Base-by-base conservation (phyloP, 1,140 invertebrate species). In the Lutraria rhynchaena region DNA sequence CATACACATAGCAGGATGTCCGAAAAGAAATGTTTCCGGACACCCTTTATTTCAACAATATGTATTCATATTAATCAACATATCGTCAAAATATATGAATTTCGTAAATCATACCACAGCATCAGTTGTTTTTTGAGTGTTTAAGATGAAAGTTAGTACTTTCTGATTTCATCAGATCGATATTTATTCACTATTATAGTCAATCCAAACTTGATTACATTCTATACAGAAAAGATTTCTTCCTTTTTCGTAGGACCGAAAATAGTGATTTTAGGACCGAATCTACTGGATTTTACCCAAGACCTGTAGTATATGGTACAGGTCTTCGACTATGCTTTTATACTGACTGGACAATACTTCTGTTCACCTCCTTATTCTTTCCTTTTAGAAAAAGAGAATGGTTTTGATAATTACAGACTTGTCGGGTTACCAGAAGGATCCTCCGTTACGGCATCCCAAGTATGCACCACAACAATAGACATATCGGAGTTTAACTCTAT, bases 401-500 rank as follows among this genome's bases (percentile, higher is more conserved):
- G 69, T 71, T 71, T 71, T 33, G 51, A 37, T n/a, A 27, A 27
- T 37, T 71, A 71, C 17, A 49, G 69, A 7, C 1, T 71, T 1
- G 46, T 41, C 41, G 69, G 69, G 33, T 29, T 67, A 27, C 41
- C 63, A 7, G 44, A 27, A 5, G 19, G n/a, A 13, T 31, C 63
- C 27, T 27, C 35, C 5, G 19, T 55, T 7, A 49, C 63, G 0
- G 15, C 17, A 0, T 17, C 7, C 35, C 44, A 71, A 3, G 69
- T 71, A 5, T 71, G 69, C 24, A 71, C 51, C 15, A 31, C 9
- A 35, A 57, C 69, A 19, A 31, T 22, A 9, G 69, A 71, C 41
- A 57, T 46, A 55, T 49, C 69, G 11, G 69, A 71, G 9, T 71
- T 71, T 27, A 37, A 71, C n/a, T 55, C 33, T 11, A 71, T 71